phyloP scores from a whole-genome alignment of 2,113 vertebrate species.

The Octodon degus region DNA sequence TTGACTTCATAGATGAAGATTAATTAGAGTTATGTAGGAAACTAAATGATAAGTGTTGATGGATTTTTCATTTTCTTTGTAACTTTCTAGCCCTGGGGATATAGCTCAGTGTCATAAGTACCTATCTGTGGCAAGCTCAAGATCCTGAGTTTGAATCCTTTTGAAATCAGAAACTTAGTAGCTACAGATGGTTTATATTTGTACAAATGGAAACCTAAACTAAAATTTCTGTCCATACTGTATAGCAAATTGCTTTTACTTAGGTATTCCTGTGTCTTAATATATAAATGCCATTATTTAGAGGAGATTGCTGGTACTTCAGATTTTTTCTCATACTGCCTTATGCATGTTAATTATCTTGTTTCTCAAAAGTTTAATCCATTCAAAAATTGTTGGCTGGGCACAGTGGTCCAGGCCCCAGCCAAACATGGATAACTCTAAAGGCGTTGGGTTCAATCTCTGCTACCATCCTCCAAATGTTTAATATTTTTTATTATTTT shows the following conservation, averaged over 20 bases:
- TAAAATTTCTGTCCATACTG: background rate
- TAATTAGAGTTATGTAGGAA: background rate
- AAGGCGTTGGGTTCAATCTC: background rate
- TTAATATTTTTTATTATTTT: too few relatives aligned
- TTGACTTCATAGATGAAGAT: background rate
- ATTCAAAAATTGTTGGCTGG: background rate
- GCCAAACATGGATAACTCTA: background rate
- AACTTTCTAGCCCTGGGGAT: background rate
- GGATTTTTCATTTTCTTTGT: constrained; percentile 1
- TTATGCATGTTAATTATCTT: background rate
- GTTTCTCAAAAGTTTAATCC: background rate
- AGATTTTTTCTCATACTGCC: background rate
- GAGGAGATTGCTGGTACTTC: background rate
- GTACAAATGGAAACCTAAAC: background rate
- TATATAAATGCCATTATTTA: background rate
- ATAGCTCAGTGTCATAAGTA: too few relatives aligned
- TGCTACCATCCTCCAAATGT: background rate
- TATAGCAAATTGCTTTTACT: background rate
- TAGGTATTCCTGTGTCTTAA: background rate
- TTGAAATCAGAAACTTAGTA: background rate
- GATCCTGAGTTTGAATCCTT: background rate
- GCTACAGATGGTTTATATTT: background rate
- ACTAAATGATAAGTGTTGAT: background rate
- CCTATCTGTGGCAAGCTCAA: too few relatives aligned
- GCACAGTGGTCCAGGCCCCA: background rate